A percentile compares a stretch with the other conserved stretches of the same genome.
These are phyloP conservation scores for Phodopus roborovskii DNA, from an alignment of 2,113 vertebrate genomes.

Conservation along the genomic window DNA sequence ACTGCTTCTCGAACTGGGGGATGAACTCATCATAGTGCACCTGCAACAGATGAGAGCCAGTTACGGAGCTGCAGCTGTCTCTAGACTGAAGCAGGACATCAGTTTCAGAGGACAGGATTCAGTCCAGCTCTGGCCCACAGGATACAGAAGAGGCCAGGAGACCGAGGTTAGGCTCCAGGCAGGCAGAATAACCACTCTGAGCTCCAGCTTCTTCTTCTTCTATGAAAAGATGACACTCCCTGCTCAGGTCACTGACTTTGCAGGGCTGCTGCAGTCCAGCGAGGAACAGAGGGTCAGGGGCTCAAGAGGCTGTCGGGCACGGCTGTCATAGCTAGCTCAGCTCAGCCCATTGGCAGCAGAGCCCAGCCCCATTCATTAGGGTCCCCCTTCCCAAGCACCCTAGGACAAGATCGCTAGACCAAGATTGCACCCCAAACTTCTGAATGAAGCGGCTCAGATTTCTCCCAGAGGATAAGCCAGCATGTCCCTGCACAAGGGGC, in stretches of 20 bases:
- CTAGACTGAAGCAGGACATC: too few species aligned
- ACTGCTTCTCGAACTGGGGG: constrained; percentile 94
- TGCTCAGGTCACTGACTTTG: too few species aligned
- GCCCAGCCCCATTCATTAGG: not conserved
- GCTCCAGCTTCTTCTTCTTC: not conserved
- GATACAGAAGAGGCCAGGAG: not conserved
- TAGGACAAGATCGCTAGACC: not conserved
- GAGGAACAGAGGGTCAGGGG: rapidly evolving
- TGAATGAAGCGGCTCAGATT: rapidly evolving
- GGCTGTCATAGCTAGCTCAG: rapidly evolving
- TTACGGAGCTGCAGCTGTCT: rapidly evolving
- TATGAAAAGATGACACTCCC: not conserved
- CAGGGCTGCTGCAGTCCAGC: rapidly evolving
- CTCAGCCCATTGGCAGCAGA: rapidly evolving
- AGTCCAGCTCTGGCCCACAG: not conserved
- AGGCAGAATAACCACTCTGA: not conserved
- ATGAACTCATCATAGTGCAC: constrained; percentile 95
- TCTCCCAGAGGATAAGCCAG: not conserved
- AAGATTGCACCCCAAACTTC: not conserved
- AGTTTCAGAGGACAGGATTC: rapidly evolving
- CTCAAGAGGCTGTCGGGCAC: not conserved
- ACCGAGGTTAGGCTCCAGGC: not conserved
- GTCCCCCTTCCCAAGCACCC: not conserved
- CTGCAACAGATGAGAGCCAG: constrained; percentile 75
- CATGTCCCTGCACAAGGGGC: rapidly evolving